Conservation (phyloP, 2,113 vertebrate species). For the Boulengeromyrus knoepffleri region DNA sequence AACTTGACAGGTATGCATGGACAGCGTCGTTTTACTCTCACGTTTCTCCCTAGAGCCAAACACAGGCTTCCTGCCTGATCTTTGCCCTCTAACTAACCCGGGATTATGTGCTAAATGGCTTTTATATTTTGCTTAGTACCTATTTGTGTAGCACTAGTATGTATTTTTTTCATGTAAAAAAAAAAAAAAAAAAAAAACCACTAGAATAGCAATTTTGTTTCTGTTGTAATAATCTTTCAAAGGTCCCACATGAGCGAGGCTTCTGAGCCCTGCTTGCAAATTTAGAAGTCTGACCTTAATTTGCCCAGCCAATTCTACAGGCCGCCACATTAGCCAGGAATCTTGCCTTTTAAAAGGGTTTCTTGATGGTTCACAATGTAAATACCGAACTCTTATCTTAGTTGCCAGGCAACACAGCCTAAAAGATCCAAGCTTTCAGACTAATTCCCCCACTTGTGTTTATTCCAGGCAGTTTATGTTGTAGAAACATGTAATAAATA, state of each 20-base stretch:
- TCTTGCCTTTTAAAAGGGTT: background rate
- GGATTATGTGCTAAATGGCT: background rate
- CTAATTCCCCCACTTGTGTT: background rate
- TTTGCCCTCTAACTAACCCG: background rate
- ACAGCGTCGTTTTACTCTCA: background rate
- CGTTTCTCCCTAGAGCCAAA: background rate
- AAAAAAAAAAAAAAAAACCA: background rate
- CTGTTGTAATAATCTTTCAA: background rate
- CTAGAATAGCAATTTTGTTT: background rate
- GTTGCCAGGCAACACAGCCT: background rate
- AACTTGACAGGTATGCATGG: background rate
- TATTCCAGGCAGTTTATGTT: conserved; percentile 4
- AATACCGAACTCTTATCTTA: background rate
- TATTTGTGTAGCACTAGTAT: background rate
- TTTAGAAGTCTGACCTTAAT: background rate
- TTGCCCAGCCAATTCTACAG: background rate
- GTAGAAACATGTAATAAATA: background rate
- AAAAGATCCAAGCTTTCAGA: background rate
- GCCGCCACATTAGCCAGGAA: background rate
- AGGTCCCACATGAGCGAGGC: background rate
- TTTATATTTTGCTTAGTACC: background rate
- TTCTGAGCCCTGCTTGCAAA: background rate
- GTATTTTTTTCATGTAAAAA: background rate
- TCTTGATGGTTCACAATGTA: background rate
- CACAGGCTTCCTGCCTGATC: background rate